phyloP scores from a whole-genome alignment of 2,113 vertebrate genomes.

The Glaucomys volans region DNA sequence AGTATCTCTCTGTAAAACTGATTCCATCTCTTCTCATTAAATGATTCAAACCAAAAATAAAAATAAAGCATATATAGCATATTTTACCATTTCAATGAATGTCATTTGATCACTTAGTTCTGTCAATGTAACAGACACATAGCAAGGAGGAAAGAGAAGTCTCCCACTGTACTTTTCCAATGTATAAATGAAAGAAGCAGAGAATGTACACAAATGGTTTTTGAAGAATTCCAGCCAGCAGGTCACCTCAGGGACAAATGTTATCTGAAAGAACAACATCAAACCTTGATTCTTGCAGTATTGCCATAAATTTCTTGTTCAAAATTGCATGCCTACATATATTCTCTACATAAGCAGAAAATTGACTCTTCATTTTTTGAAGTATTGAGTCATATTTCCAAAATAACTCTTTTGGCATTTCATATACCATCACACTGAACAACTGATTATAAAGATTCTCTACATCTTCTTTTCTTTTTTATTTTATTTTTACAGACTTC shows the following conservation, averaged over 20 bases:
- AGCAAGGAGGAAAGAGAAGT: conserved; percentile 85
- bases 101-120: conserved; percentile 86
- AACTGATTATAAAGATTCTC: no score
- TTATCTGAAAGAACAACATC: conserved; percentile 85
- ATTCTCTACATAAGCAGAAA: conserved; percentile 44
- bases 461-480: no score
- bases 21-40: conserved; percentile 69
- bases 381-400: conserved; percentile 58
- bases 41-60: conserved; percentile 36
- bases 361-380: conserved; percentile 25
- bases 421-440: no score
- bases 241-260: conserved; percentile 77
- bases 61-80: conserved; percentile 79
- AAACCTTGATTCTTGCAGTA: conserved; percentile 78
- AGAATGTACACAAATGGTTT: conserved; percentile 84
- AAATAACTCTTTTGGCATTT: background rate
- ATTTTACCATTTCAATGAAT: conserved; percentile 85
- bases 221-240: conserved; percentile 83
- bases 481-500: no score
- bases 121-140: conserved; percentile 81
- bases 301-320: conserved; percentile 76
- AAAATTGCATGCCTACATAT: conserved; percentile 77
- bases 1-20: conserved; percentile 84
- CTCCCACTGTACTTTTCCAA: conserved; percentile 76
- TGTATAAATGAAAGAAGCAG: conserved; percentile 62